Evolutionary conservation across 2,888 invertebrate species (phyloP), one percentile per base, ranked within the genome.

Genomic region (Aleiodes alternator): DNA sequence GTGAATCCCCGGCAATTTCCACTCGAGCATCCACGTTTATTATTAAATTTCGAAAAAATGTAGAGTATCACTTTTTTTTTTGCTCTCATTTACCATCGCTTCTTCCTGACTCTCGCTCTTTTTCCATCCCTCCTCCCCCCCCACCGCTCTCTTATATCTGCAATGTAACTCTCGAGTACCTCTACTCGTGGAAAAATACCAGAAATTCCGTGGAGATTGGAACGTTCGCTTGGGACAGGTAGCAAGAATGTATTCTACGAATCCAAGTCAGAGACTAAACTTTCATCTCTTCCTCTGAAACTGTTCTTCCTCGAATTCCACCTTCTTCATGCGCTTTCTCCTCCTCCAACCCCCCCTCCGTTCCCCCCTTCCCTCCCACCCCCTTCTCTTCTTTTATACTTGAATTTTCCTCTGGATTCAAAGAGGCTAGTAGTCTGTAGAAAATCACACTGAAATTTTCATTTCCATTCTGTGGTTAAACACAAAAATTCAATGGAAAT

Each of bases 181-280:
- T 76, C 80, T 81, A 81, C 84, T 81, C 81, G 82, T 79, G 78
- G 80, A 82, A 72, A 76, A 85, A 86, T 86, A 85, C 86, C 84
- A 80, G 79, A 83, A 82, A 87, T 86, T 87, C 86, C 81, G 76
- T 77, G 80, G 82, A 83, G 84, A 84, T 84, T 84, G 84, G 83
- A 84, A 83, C 82, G 83, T 80, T 83, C 79, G 77, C 81, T 80
- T 78, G 74, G 77, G 79, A 78, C 79, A 76, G 75, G 79, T 78
- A 80, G 53, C 73, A 72, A 78, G 75, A 75, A 75, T 75, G 71
- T 72, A 75, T 72, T 72, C 55, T 56, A 66, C 34, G 31, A 55
- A 75, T 70, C 77, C 75, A 78, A 77, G 51, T 75, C 79, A 69
- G 76, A 80, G 73, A 70, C 74, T 70, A 59, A 78, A 79, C 73